Base-by-base conservation (phyloP, 2,888 invertebrate genomes). In the Phlogophora meticulosa region DNA sequence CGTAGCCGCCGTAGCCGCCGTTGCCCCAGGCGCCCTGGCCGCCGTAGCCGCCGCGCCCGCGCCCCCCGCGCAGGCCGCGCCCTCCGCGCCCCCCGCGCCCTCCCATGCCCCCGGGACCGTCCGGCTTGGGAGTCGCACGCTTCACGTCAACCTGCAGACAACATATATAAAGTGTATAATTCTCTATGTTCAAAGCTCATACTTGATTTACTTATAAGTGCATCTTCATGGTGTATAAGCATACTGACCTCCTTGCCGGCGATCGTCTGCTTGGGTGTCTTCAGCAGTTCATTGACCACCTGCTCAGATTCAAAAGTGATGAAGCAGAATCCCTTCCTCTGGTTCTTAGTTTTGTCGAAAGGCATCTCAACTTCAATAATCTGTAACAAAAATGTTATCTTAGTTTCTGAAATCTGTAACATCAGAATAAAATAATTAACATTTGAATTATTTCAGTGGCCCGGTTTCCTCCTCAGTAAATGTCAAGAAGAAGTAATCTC, bases 281-380 rank as follows among this genome's bases (percentile, higher is more conserved):
- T 99, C 72, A 98, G 96, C 59, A 99, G 96, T 91, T 98, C 98
- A 88, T 98, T 98, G 36, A 99, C 99, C 61, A 98, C 98, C 93
- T 98, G 98, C 93, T 99, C 99, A 36, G 98, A 98, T 91, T 99
- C 99, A 89, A 99, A 99, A 81, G 99, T 99, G 91, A 99, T 98
- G 93, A 99, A 99, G 92, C 99, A 99, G 96, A 99, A 99, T 72
- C 98, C 98, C 96, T 99, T 98, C 86, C 99, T 97, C 93, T 99
- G 98, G 92, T 98, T 99, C 97, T 99, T 99, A 92, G 98, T 97
- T 94, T 99, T 99, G 93, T 99, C 99, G 88, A 98, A 99, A 68
- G 99, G 99, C 97, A 99, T 98, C 94, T 99, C 99, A 66, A 99
- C 97, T 87, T 99, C 98, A 74, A 98, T 97, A 86, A 99, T 98